Evolutionary conservation across 2,888 invertebrate genomes (phyloP).

Genomic region (Eubasilissa splendida): DNA sequence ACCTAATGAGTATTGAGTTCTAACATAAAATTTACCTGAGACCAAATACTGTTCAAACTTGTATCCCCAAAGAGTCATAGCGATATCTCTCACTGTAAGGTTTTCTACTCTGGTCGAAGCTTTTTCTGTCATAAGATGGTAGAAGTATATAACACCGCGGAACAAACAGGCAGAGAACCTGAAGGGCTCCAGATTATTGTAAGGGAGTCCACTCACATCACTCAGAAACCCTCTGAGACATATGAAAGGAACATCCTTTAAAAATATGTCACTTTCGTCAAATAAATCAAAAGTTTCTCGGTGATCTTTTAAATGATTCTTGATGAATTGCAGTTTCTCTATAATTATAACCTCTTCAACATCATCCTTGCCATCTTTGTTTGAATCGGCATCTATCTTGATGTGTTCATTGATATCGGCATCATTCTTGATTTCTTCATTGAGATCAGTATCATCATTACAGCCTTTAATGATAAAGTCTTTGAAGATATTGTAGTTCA

Average conservation of each 20-base stretch:
- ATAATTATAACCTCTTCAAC: conserved; percentile 65
- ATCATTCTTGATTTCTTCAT: too few relatives aligned
- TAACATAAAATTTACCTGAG: conserved; percentile 67
- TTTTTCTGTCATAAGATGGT: conserved; percentile 77
- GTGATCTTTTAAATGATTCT: conserved; percentile 72
- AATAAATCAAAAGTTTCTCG: conserved; percentile 60
- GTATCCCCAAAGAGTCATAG: conserved; percentile 78
- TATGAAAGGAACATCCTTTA: conserved; percentile 71
- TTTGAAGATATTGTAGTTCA: conserved; percentile 64
- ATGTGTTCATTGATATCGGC: too few relatives aligned
- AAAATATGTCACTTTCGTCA: conserved; percentile 31
- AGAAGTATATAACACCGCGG: conserved; percentile 79
- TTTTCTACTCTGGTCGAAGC: conserved; percentile 65
- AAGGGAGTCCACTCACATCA: conserved; percentile 78
- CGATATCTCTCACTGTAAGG: conserved; percentile 71
- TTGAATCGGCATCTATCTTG: conserved; percentile 58
- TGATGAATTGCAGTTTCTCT: conserved; percentile 64
- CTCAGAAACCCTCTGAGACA: conserved; percentile 82
- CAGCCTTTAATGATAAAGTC: too few relatives aligned
- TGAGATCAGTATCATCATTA: too few relatives aligned
- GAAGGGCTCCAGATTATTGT: conserved; percentile 78
- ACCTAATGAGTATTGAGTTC: too few relatives aligned
- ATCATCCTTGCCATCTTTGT: conserved; percentile 62
- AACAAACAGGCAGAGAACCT: conserved; percentile 77
- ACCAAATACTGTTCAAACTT: conserved; percentile 85